phyloP scores from a whole-genome alignment of 2,797 vertebrate species.

The Rachycentron canadum region DNA sequence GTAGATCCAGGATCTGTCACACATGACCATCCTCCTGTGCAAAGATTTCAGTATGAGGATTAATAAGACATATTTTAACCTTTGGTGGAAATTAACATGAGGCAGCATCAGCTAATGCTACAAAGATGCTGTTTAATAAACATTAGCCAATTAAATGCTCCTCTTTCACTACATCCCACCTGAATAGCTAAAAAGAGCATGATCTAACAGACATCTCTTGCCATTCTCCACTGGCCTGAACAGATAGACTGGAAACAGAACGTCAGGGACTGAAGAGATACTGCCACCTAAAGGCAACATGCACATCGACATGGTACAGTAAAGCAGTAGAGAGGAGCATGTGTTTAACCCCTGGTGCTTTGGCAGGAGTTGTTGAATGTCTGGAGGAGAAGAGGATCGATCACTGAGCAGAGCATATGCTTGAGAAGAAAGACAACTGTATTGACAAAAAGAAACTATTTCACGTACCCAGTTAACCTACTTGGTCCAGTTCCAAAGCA shows the following conservation, averaged over 20 bases:
- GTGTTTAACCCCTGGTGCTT: slow-evolving; percentile 71
- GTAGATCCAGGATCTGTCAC: slow-evolving; percentile 55
- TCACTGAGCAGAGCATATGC: slow-evolving; percentile 83
- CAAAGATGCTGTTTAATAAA: slow-evolving; percentile 45
- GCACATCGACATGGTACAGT: slow-evolving; percentile 76
- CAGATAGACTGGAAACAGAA: slow-evolving; percentile 59
- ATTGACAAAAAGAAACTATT: slow-evolving; percentile 87
- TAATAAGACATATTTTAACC: slow-evolving; percentile 30
- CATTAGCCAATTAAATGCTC: slow-evolving; percentile 43
- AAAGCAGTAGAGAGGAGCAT: slow-evolving; percentile 64
- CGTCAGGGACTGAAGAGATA: slow-evolving; percentile 68
- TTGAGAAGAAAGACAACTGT: slow-evolving; percentile 85
- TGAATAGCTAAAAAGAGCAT: slow-evolving; percentile 51
- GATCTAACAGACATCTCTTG: slow-evolving; percentile 48
- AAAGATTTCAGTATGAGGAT: slow-evolving; percentile 26
- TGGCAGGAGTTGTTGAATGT: slow-evolving; percentile 69
- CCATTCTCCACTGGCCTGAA: slow-evolving; percentile 54
- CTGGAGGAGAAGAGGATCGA: slow-evolving; percentile 80
- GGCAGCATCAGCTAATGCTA: slow-evolving; percentile 33
- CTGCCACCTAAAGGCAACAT: slow-evolving; percentile 82
- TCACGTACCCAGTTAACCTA: slow-evolving; percentile 90
- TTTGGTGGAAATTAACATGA: slow-evolving; percentile 41
- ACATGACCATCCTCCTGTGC: slow-evolving; percentile 51
- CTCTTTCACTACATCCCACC: slow-evolving; percentile 38
- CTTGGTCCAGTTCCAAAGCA: slow-evolving; percentile 90